Conservation (phyloP, 2,888 invertebrate species). For the Schrankia costaestrigalis region DNA sequence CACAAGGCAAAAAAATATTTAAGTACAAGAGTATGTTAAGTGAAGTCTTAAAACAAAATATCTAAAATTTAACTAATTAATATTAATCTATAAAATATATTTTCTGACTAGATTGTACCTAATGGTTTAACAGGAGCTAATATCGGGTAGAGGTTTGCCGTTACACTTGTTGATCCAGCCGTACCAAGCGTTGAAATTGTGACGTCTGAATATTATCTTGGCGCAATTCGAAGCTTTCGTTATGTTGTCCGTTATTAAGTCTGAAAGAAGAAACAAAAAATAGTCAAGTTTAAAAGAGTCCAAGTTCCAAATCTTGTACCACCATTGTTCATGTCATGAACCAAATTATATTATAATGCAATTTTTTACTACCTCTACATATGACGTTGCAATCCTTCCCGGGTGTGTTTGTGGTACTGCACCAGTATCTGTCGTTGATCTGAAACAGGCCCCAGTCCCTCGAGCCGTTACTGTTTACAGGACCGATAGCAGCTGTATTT, state of each 20-base stretch:
- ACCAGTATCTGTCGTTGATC: slow-evolving; percentile 66
- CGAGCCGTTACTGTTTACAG: slow-evolving; percentile 66
- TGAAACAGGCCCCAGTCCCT: slow-evolving; percentile 73
- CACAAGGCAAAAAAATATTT: too few species aligned
- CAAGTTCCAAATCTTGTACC: too few species aligned
- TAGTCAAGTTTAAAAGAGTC: too few species aligned
- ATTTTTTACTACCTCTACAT: too few species aligned
- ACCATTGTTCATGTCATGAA: too few species aligned
- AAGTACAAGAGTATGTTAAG: too few species aligned
- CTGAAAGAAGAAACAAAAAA: slow-evolving; percentile 33
- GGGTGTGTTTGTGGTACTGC: slow-evolving; percentile 40
- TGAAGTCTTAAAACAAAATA: too few species aligned
- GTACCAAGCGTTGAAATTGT: slow-evolving; percentile 50
- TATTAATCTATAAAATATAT: too few species aligned
- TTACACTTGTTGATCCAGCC: slow-evolving; percentile 50
- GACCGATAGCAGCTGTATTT: slow-evolving; percentile 61
- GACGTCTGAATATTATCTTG: slow-evolving; percentile 47
- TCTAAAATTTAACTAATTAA: too few species aligned
- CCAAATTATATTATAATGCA: too few species aligned
- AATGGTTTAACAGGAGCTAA: slow-evolving; percentile 44
- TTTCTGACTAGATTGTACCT: too few species aligned
- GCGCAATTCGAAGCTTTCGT: slow-evolving; percentile 55
- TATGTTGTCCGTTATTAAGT: slow-evolving; percentile 50
- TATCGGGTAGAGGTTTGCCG: slow-evolving; percentile 40
- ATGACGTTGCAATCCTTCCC: slow-evolving; percentile 59